These are phyloP conservation scores for Ramphastos sulfuratus DNA, from an alignment of 2,113 vertebrate genomes.

Conservation along the genomic window DNA sequence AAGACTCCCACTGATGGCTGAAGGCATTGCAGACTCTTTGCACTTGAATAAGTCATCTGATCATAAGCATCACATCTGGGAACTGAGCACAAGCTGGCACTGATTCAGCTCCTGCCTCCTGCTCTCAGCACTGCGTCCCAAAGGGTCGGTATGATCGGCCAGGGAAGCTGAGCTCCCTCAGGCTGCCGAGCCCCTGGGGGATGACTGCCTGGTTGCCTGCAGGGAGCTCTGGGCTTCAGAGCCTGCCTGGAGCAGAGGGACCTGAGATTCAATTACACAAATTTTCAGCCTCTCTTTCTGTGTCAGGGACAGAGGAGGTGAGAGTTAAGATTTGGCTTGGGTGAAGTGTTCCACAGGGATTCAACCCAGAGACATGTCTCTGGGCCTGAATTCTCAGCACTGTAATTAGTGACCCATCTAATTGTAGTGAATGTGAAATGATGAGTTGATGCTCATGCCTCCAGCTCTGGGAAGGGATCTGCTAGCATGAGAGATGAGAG, in stretches of 20 bases:
- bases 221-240: background rate
- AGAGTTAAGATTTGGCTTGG: background rate
- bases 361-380: background rate
- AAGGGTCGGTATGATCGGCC: rapidly evolving
- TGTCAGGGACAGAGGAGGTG: background rate
- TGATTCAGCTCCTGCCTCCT: background rate
- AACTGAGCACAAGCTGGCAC: background rate
- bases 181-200: rapidly evolving
- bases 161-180: background rate
- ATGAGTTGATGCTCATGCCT: background rate
- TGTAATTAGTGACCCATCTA: background rate
- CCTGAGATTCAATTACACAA: rapidly evolving
- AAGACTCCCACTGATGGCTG: background rate
- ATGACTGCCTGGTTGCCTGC: rapidly evolving
- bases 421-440: background rate
- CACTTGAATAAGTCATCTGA: background rate
- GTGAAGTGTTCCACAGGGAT: background rate
- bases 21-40: background rate
- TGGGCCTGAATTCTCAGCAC: background rate
- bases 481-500: background rate
- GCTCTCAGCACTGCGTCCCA: background rate
- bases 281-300: background rate
- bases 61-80: background rate
- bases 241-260: background rate
- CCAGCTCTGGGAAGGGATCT: background rate